Percentiles rank a stretch among this genome's conserved stretches.
Conservation (phyloP, 1,140 invertebrate species). For the Drosophila guanche region DNA sequence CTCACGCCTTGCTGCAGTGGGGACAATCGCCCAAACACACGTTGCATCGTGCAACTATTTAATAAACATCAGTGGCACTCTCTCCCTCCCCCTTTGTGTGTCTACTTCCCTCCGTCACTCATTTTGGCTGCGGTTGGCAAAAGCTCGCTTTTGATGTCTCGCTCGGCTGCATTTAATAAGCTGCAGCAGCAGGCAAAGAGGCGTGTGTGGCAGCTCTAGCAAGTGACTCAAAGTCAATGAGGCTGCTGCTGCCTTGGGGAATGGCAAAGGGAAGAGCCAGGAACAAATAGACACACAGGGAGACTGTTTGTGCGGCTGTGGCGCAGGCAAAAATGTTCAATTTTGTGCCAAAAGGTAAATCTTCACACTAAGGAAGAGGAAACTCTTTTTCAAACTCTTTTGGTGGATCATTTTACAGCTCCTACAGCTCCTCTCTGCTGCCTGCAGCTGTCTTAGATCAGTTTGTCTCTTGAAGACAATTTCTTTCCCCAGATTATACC, state of each 20-base stretch:
- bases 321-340: too few relatives aligned
- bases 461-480: too few relatives aligned
- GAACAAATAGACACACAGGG: background rate
- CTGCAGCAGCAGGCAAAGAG: slow-evolving; percentile 8
- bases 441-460: too few relatives aligned
- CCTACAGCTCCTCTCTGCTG: too few relatives aligned
- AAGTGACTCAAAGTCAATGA: slow-evolving; percentile 36
- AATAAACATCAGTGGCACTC: slow-evolving; percentile 62
- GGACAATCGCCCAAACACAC: slow-evolving; percentile 30
- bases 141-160: slow-evolving; percentile 60
- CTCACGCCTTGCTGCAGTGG: slow-evolving; percentile 7
- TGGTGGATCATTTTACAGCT: too few relatives aligned
- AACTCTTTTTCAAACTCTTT: too few relatives aligned
- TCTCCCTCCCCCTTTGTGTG: background rate
- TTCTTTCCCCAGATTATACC: too few relatives aligned
- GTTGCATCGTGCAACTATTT: slow-evolving; percentile 63
- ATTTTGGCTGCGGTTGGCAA: slow-evolving; percentile 40
- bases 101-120: slow-evolving; percentile 13
- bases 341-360: too few relatives aligned
- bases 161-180: slow-evolving; percentile 76
- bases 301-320: background rate
- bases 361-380: too few relatives aligned
- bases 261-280: background rate
- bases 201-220: background rate
- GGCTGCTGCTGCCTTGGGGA: slow-evolving; percentile 12